Base-by-base conservation (phyloP, 2,888 invertebrate genomes). In the Diaprepes abbreviatus region DNA sequence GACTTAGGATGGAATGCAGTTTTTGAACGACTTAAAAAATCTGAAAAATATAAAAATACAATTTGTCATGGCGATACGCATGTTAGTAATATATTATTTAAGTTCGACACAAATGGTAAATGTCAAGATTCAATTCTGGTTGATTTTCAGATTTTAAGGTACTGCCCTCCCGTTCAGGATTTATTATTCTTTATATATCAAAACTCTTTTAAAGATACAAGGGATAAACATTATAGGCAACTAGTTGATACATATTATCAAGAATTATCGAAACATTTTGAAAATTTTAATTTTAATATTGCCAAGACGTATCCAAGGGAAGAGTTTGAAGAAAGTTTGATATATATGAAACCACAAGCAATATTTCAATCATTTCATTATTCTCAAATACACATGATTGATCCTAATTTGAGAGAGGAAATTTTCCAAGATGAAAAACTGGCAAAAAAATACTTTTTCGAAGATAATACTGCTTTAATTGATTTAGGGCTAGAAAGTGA, bases 101-200 rank as follows among this genome's bases (percentile, higher is more conserved):
- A 78, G 54, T 70, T 31, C 24, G 58, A 66, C 9, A 7, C 6
- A 33, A 14, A 55, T 6, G 52, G 65, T 6, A 60, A 66, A n/a
- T 77, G 79, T 16, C 69, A 75, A 2, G 75, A 78, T 14, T 79
- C 78, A 48, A 76, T 76, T 52, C 67, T 83, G 7, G 66, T 83
- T 5, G 82, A 83, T 74, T 83, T 77, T 67, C 82, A 83, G 75
- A 66, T 76, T 3, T 73, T 77, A n/a, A 71, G 80, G 48, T 92
- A 89, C 79, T 88, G 88, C 16, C 90, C 91, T 0, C 89, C 90
- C 0, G 87, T 89, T 16, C 85, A 89, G 21, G 92, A 93, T 76
- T 83, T 90, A 1, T 85, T 88, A 79, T 72, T 71, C 38, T 73
- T 80, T 17, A 43, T 80, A 17, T 77, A 77, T 54, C 63, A 75